Base-by-base conservation (phyloP, 2,888 invertebrate species). In the Spilarctia lutea region DNA sequence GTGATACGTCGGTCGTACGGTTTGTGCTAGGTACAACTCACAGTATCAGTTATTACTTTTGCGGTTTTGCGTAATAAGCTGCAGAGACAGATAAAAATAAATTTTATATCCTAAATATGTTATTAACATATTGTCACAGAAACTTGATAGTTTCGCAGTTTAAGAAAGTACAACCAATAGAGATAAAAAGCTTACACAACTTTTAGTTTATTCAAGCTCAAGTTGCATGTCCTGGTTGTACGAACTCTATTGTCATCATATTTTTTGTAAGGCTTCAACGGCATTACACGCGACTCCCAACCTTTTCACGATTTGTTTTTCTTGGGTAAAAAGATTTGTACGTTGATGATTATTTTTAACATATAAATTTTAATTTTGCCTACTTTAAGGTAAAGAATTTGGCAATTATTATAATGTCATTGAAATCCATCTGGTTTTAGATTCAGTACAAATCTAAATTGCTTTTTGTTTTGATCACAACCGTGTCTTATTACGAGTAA, bases 251-350 rank as follows among this genome's bases (percentile, higher is more conserved):
- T 74, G 81, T 76, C 74, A 71, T 72, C 76, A 74, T 81, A 75
- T 78, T 79, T 80, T 82, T 77, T 74, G 68, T 75, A 79, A 72
- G 75, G 68, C 65, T 75, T 75, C 73, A 65, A 56, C 69, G 76
- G 39, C 81, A 79, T 83, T 75, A 75, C 78, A 82, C 70, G 73
- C 76, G 71, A 75, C 74, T 77, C 27, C 56, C 65, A 67, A 77
- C 77, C 82, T 76, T 77, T 73, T 65, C 20, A 60, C 69, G 33
- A 71, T 71, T 52, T 24, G 45, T 67, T 63, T 75, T 75, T 63
- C 67, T 74, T 73, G 69, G 65, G 66, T 33, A 30, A 33, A 66
- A 11, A 24, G 69, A 48, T 42, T 24, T 48, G 11, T 71, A 52
- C 70, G 20, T 27, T 30, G 66, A 67, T 45, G 71, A 35, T n/a